These are phyloP conservation scores for Trissolcus basalis DNA, from an alignment of 1,140 invertebrate species.

Conservation along the genomic window DNA sequence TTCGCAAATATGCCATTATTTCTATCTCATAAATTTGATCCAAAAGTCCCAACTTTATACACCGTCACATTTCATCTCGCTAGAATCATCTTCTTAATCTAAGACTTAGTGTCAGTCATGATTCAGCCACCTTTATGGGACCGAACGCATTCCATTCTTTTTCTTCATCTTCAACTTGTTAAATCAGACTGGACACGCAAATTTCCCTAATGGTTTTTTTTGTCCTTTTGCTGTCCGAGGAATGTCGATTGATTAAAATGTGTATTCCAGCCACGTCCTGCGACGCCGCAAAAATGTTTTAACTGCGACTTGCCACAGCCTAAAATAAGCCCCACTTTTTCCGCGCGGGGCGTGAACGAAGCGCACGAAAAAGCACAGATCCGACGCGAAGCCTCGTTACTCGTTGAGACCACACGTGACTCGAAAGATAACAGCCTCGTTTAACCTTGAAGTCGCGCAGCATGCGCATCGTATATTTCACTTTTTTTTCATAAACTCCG, in stretches of 20 bases:
- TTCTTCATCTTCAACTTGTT: no score
- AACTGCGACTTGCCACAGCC: conserved; percentile 28
- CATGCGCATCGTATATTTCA: neutral
- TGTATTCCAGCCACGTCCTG: conserved; percentile 59
- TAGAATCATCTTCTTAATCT: neutral
- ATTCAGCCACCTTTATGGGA: neutral
- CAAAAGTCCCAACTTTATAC: no score
- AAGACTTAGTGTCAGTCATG: neutral
- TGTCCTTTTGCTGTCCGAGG: conserved; percentile 12
- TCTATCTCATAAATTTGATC: conserved; percentile 25
- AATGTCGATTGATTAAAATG: conserved; percentile 16
- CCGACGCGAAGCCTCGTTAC: neutral
- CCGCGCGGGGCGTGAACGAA: conserved; percentile 58
- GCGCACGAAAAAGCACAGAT: conserved; percentile 40
- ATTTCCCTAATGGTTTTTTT: no score
- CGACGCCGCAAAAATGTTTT: conserved; percentile 60
- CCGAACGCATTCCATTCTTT: no score
- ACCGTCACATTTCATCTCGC: conserved; percentile 16
- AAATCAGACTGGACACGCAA: no score
- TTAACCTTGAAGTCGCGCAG: conserved; percentile 23
- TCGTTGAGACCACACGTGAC: conserved; percentile 59
- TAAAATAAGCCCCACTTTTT: conserved; percentile 65
- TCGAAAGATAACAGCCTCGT: conserved; percentile 53
- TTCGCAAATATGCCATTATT: conserved; percentile 40
- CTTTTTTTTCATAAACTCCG: conserved; percentile 21